These are phyloP conservation scores for Rhinichthys klamathensis DNA, from an alignment of 2,113 vertebrate genomes.

Conservation along the genomic window DNA sequence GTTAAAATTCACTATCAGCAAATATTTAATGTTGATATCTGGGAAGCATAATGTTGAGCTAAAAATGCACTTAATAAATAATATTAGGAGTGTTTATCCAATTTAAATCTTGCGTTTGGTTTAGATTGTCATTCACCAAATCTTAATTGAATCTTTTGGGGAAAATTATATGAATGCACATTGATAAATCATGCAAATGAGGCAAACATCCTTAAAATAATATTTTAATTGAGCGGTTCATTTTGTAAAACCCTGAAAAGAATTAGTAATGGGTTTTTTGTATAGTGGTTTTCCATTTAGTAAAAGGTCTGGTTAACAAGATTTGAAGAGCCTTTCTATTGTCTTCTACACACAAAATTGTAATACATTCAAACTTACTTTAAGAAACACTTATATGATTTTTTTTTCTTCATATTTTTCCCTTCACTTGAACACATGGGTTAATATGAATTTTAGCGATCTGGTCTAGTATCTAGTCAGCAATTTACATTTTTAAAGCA, in stretches of 20 bases:
- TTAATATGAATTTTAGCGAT: background rate
- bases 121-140: background rate
- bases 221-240: background rate
- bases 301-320: background rate
- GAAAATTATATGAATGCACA: background rate
- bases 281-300: background rate
- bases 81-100: background rate
- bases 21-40: background rate
- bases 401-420: background rate
- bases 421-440: background rate
- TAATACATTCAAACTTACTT: too few relatives aligned
- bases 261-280: background rate
- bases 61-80: background rate
- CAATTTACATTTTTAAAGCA: background rate
- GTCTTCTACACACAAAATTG: background rate
- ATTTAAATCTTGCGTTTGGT: background rate
- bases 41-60: background rate
- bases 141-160: constrained; percentile 15
- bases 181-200: background rate
- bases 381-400: too few relatives aligned
- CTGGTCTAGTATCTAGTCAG: background rate
- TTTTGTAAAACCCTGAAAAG: background rate
- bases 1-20: background rate
- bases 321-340: background rate
- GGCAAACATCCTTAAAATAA: background rate